Conservation (phyloP, 2,797 vertebrate genomes). For the Menidia menidia region DNA sequence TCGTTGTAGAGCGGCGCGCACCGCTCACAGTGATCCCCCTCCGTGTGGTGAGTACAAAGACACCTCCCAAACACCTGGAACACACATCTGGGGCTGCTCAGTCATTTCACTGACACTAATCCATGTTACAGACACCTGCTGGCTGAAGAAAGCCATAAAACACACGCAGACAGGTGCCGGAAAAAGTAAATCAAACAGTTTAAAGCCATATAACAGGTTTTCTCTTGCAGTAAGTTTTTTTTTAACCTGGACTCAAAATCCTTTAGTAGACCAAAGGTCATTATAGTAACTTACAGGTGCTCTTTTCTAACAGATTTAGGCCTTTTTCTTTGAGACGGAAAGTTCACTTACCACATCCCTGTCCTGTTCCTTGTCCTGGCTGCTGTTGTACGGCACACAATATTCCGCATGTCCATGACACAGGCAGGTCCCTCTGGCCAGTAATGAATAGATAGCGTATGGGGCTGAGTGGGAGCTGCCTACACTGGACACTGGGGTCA, state of each 20-base stretch:
- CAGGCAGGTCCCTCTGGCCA: slow-evolving; percentile 89
- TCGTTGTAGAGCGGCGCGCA: slow-evolving; percentile 88
- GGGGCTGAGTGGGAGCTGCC: slow-evolving; percentile 75
- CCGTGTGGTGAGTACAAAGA: slow-evolving; percentile 88
- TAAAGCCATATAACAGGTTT: slow-evolving; percentile 19
- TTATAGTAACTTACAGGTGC: slow-evolving; percentile 3
- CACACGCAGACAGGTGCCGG: slow-evolving; percentile 30
- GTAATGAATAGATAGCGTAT: slow-evolving; percentile 89
- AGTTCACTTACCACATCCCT: slow-evolving; percentile 64
- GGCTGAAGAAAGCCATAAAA: slow-evolving; percentile 34
- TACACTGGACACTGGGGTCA: slow-evolving; percentile 6
- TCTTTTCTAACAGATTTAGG: not conserved
- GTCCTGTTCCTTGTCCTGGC: slow-evolving; percentile 35
- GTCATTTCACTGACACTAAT: slow-evolving; percentile 31
- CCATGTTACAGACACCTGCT: slow-evolving; percentile 25
- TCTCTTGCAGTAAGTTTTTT: slow-evolving; percentile 14
- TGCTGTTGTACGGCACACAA: slow-evolving; percentile 73
- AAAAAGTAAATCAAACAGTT: slow-evolving; percentile 37
- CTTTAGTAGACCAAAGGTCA: slow-evolving; percentile 22
- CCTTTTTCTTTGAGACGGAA: not conserved
- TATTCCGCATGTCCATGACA: slow-evolving; percentile 91
- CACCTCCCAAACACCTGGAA: slow-evolving; percentile 88
- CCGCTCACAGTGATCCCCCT: slow-evolving; percentile 88
- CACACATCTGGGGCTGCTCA: slow-evolving; percentile 56
- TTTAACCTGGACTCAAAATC: slow-evolving; percentile 30